Base-by-base conservation (phyloP, 2,888 invertebrate species). In the Synanthedon tipuliformis region DNA sequence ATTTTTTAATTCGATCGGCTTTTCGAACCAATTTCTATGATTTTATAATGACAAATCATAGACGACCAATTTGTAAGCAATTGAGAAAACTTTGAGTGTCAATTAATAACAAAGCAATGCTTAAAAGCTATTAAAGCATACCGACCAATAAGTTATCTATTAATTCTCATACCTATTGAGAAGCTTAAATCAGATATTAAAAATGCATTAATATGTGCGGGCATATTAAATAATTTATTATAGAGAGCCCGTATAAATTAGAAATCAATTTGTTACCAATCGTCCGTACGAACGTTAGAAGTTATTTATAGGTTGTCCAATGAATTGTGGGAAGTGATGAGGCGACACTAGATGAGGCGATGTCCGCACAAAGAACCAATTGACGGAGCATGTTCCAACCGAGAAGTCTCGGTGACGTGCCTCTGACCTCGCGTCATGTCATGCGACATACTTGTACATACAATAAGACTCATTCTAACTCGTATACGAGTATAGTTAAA, bases 351-450 rank as follows among this genome's bases (percentile, higher is more conserved):
- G 34, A 45, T 34, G 34, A 51, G 11, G 15, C 58, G 56, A 55
- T 56, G 59, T 61, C 55, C 54, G 55, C 60, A 79, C 78, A 79
- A 79, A 77, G 78, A 67, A 71, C 64, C 83, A 83, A 84, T 84
- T 83, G 83, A 77, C 63, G 53, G 53, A 49, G 49, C 60, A 63
- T 62, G 67, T 61, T 75, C 72, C 75, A 75, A 75, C 61, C 67
- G 65, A 63, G 65, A 63, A 16, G 49, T 60, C 55, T 51, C 56
- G 63, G 62, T 65, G 65, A 65, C 64, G 63, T 49, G 49, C 18
- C 49, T 16, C 23, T 16, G 49, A 49, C 49, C 23, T 16, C 49
- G 49, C 49, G 55, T 56, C 61, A 50, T 53, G 55, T 52, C 57
- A 56, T 51, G 55, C 56, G 54, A 34, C 34, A 34, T 8, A 34